Base-by-base conservation (phyloP, 2,888 invertebrate genomes). In the Apodemia hepburni region DNA sequence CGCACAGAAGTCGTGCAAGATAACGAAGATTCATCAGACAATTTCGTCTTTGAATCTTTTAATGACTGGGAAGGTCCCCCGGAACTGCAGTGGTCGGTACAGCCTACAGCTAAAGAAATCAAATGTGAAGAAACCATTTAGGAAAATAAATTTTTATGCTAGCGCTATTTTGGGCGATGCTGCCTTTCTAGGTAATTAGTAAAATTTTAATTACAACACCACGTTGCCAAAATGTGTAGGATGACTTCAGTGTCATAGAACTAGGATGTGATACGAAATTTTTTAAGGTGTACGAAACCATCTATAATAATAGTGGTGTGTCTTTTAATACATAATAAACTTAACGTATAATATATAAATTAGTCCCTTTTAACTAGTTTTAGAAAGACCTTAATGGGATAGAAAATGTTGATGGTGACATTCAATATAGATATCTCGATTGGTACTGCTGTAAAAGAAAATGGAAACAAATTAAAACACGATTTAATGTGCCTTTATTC, bases 401-500 rank as follows among this genome's bases (percentile, higher is more conserved):
- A 63, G 71, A 74, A 73, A 76, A 72, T 67, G 76, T 76, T 75
- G 72, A 79, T 80, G 79, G 78, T 78, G 76, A 62, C 62, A 73
- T 75, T 75, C 73, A 72, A 80, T 76, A 73, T 78, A 74, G 78
- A 74, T 81, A 78, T 73, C 75, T 82, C 81, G 78, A 78, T 86
- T 73, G 69, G 78, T 85, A 84, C 81, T 79, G 82, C 81, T 79
- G 81, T 72, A 75, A 73, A 78, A 42, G 38, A 38, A 38, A 76
- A 78, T 45, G 54, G 33, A 82, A 82, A 84, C 81, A 82, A 80
- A 82, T 80, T 81, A 75, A 85, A 83, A 83, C 87, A 87, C 81
- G 82, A 87, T 81, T 86, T 84, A 83, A 90, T 90, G 91, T 91
- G 91, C 91, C 91, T 91, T 91, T 86, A 85, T 80, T 86, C 84